Conservation (phyloP, 2,888 invertebrate species). For the Eremobia ochroleuca region DNA sequence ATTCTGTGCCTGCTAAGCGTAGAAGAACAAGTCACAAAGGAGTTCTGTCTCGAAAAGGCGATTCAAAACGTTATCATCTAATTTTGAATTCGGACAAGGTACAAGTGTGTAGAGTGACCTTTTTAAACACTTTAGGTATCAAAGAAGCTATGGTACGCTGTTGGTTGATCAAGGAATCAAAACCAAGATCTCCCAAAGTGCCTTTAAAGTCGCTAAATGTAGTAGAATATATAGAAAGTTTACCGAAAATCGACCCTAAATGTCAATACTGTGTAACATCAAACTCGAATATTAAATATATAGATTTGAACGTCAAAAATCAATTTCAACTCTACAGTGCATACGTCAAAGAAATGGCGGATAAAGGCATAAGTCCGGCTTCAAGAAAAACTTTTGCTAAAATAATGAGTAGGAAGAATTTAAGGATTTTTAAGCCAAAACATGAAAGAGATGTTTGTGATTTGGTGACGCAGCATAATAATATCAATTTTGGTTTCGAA, state of each 20-base stretch:
- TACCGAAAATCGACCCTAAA: slow-evolving; percentile 76
- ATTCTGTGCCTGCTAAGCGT: slow-evolving; percentile 76
- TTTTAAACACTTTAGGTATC: slow-evolving; percentile 80
- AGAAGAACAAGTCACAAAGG: slow-evolving; percentile 73
- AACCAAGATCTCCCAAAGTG: slow-evolving; percentile 69
- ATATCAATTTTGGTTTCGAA: slow-evolving; percentile 19
- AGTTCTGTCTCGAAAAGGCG: slow-evolving; percentile 75
- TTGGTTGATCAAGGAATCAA: slow-evolving; percentile 74
- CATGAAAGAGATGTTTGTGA: slow-evolving; percentile 78
- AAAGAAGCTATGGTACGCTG: slow-evolving; percentile 82
- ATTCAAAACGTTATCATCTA: slow-evolving; percentile 79
- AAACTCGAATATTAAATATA: slow-evolving; percentile 69
- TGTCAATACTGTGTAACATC: slow-evolving; percentile 74
- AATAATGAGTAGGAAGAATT: slow-evolving; percentile 74
- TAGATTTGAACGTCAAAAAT: slow-evolving; percentile 78
- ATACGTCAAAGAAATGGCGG: slow-evolving; percentile 76
- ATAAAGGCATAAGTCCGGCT: slow-evolving; percentile 68
- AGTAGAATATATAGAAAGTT: slow-evolving; percentile 74
- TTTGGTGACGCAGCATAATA: slow-evolving; percentile 75
- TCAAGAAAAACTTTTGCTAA: slow-evolving; percentile 83
- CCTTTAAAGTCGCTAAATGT: slow-evolving; percentile 78
- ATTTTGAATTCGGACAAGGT: slow-evolving; percentile 66
- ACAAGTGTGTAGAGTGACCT: slow-evolving; percentile 78
- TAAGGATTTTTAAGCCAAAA: slow-evolving; percentile 81
- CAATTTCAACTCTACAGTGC: slow-evolving; percentile 77